Evolutionary conservation across 1,140 invertebrate species (phyloP).

Genomic region (Augochlora pura): DNA sequence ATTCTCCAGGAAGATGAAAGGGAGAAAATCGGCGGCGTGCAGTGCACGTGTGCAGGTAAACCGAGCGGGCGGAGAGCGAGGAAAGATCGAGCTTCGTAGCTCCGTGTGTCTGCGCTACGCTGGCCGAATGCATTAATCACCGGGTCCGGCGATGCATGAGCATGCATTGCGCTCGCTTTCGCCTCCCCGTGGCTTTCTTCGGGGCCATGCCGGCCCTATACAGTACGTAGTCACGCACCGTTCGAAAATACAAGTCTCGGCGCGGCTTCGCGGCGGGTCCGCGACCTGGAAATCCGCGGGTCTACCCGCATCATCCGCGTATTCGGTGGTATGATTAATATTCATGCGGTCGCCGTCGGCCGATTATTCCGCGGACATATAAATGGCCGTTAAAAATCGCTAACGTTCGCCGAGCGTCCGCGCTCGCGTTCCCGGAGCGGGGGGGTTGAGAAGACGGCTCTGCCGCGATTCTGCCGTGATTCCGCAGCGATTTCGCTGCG

Average conservation of each 20-base stretch:
- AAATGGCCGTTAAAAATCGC: constrained; percentile 40
- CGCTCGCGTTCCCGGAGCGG: background rate
- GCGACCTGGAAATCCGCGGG: constrained; percentile 12
- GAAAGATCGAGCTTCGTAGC: constrained; percentile 33
- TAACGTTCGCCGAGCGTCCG: constrained; percentile 19
- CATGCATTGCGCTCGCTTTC: constrained; percentile 54
- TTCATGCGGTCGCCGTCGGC: constrained; percentile 20
- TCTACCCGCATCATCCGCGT: background rate
- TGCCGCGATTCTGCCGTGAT: background rate
- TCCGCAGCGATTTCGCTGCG: background rate
- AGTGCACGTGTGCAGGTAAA: constrained; percentile 70
- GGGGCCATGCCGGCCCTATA: constrained; percentile 16
- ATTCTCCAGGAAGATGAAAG: constrained; percentile 70
- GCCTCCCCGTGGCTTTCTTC: constrained; percentile 11
- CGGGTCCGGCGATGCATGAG: constrained; percentile 34
- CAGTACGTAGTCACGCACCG: constrained; percentile 46
- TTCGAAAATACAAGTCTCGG: constrained; percentile 40
- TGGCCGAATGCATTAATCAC: constrained; percentile 71
- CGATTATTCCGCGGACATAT: constrained; percentile 28
- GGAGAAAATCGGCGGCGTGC: constrained; percentile 70
- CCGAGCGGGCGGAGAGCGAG: constrained; percentile 14
- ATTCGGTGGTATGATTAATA: constrained; percentile 24
- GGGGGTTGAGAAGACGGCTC: constrained; percentile 1
- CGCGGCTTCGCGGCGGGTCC: background rate
- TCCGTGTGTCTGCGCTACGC: constrained; percentile 63